A percentile compares a stretch with the other conserved stretches of the same genome.
These are phyloP conservation scores for Hesperia comma DNA, from an alignment of 2,888 invertebrate species.

Conservation along the genomic window DNA sequence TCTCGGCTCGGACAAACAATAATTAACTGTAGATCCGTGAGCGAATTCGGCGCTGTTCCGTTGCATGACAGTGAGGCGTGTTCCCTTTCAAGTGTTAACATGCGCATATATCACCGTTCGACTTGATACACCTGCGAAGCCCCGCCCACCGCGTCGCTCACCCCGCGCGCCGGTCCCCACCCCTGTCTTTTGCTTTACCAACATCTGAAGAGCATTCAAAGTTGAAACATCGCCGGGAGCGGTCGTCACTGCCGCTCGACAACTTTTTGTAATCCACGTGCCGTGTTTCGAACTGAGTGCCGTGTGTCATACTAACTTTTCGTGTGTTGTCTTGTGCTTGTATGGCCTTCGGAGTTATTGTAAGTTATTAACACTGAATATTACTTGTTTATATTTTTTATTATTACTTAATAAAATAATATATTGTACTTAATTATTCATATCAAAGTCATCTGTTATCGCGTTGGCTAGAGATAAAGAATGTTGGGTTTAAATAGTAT, in stretches of 20 bases:
- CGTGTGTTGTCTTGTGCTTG: conserved; percentile 52
- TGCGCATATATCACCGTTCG: conserved; percentile 79
- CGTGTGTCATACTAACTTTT: conserved; percentile 61
- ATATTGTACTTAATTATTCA: background rate
- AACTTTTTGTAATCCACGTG: conserved; percentile 44
- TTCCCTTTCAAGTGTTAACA: conserved; percentile 69
- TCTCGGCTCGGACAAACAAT: conserved; percentile 54
- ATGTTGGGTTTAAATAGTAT: background rate
- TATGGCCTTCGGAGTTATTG: conserved; percentile 30
- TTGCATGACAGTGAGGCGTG: conserved; percentile 77
- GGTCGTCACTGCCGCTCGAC: conserved; percentile 57
- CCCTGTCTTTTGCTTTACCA: conserved; percentile 66
- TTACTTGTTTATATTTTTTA: no score
- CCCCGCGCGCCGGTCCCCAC: conserved; percentile 50
- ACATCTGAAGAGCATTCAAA: conserved; percentile 73
- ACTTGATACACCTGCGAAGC: conserved; percentile 75
- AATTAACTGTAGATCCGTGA: conserved; percentile 58
- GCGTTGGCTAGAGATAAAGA: background rate
- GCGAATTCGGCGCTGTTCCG: conserved; percentile 51
- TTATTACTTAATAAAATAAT: no score
- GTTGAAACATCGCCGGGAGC: conserved; percentile 62
- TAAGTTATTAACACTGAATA: conserved; percentile 27
- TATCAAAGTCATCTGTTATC: conserved; percentile 25
- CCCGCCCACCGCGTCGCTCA: conserved; percentile 58
- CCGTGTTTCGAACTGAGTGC: conserved; percentile 68